These are phyloP conservation scores for Recurvirostra avosetta DNA, from an alignment of 2,113 vertebrate species.

Conservation along the genomic window DNA sequence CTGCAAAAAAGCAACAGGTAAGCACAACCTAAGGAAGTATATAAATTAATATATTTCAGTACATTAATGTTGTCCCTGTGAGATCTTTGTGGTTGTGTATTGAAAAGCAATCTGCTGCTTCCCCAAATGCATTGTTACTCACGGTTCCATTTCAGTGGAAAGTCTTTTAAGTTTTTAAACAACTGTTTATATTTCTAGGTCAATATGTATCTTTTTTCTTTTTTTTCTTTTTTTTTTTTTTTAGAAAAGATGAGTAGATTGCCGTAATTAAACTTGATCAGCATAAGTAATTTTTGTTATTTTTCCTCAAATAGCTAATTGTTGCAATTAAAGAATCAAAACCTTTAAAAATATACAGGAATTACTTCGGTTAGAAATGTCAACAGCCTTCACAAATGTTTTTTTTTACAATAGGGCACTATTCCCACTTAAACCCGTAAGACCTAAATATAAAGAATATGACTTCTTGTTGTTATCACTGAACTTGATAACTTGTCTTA, in stretches of 20 bases:
- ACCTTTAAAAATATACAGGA: constrained; percentile 63
- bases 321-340: constrained; percentile 66
- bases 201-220: constrained; percentile 39
- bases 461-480: constrained; percentile 46
- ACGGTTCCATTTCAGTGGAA: constrained; percentile 79
- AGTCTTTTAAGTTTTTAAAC: constrained; percentile 74
- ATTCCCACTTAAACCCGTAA: constrained; percentile 46
- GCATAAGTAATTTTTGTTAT: constrained; percentile 65
- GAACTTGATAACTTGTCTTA: constrained; percentile 54
- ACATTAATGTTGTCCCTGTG: constrained; percentile 86
- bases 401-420: constrained; percentile 62
- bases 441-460: constrained; percentile 36
- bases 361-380: constrained; percentile 69
- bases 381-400: constrained; percentile 79
- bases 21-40: constrained; percentile 97
- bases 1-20: constrained; percentile 98
- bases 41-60: constrained; percentile 79
- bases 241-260: constrained; percentile 65
- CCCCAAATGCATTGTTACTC: constrained; percentile 77
- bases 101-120: constrained; percentile 81
- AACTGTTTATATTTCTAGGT: constrained; percentile 78
- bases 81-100: constrained; percentile 85
- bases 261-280: constrained; percentile 67
- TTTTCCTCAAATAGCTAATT: constrained; percentile 57
- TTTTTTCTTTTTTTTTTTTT: neutral